Evolutionary conservation across 2,888 invertebrate genomes (phyloP).

Genomic region (Lepidocyrtinus sp.): DNA sequence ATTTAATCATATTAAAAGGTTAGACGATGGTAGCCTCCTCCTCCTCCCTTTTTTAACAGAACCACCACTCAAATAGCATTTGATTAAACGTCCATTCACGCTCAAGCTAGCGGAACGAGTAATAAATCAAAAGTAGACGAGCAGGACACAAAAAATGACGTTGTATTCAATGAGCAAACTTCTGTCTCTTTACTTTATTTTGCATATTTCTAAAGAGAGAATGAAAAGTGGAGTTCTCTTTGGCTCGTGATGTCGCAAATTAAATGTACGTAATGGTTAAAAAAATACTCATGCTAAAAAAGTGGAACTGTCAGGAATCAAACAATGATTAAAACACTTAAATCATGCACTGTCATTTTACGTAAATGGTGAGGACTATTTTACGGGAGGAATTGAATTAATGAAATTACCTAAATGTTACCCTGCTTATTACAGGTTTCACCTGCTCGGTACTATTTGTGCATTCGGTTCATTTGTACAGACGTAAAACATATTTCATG

Average conservation of each 20-base stretch:
- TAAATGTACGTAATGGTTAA: too few relatives aligned
- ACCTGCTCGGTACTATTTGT: too few relatives aligned
- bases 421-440: too few relatives aligned
- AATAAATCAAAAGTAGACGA: constrained; percentile 68
- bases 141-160: constrained; percentile 23
- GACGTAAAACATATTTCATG: too few relatives aligned
- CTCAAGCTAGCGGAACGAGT: constrained; percentile 67
- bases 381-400: too few relatives aligned
- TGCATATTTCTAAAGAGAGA: constrained; percentile 24
- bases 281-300: too few relatives aligned
- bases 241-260: too few relatives aligned
- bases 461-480: too few relatives aligned
- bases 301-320: too few relatives aligned
- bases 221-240: constrained; percentile 22
- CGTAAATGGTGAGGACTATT: background rate
- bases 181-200: constrained; percentile 35
- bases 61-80: constrained; percentile 71
- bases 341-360: too few relatives aligned
- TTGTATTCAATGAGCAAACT: constrained; percentile 30
- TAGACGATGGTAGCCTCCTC: constrained; percentile 64
- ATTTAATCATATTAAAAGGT: constrained; percentile 71
- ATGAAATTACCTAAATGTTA: too few relatives aligned
- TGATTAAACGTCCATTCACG: constrained; percentile 71
- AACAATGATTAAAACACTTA: too few relatives aligned
- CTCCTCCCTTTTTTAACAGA: constrained; percentile 54